phyloP scores from a whole-genome alignment of 2,888 invertebrate genomes.

The Himalopsyche japonica region DNA sequence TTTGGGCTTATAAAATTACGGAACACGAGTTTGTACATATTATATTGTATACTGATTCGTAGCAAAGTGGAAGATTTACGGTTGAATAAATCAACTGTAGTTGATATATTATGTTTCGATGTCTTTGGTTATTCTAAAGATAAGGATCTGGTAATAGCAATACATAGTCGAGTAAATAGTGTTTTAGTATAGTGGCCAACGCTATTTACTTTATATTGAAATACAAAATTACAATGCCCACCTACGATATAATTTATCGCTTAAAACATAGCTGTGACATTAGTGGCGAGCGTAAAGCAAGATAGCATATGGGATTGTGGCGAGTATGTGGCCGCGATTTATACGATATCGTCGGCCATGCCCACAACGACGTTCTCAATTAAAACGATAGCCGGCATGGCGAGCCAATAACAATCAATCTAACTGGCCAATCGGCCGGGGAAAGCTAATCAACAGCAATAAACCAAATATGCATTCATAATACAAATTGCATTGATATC shows the following conservation, averaged over 20 bases:
- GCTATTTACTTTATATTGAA: not conserved
- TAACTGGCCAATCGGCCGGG: conserved; percentile 46
- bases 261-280: not conserved
- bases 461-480: conserved; percentile 40
- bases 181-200: too few species aligned
- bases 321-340: not conserved
- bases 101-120: too few species aligned
- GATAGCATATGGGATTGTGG: not conserved
- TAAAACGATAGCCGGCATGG: conserved; percentile 15
- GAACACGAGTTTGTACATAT: too few species aligned
- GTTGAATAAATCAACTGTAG: too few species aligned
- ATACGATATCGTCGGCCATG: not conserved
- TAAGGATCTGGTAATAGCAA: too few species aligned
- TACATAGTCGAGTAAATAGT: too few species aligned
- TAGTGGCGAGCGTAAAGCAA: not conserved
- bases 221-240: not conserved
- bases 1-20: too few species aligned
- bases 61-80: too few species aligned
- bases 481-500: conserved; percentile 39
- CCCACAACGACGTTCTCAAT: conserved; percentile 13
- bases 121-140: too few species aligned
- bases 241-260: not conserved
- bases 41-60: too few species aligned
- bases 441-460: conserved; percentile 37
- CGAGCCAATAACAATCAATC: conserved; percentile 53